Percentiles rank a stretch among this genome's conserved stretches.
phyloP scores from a whole-genome alignment of 2,797 vertebrate species.

The Tachyglossus aculeatus region DNA sequence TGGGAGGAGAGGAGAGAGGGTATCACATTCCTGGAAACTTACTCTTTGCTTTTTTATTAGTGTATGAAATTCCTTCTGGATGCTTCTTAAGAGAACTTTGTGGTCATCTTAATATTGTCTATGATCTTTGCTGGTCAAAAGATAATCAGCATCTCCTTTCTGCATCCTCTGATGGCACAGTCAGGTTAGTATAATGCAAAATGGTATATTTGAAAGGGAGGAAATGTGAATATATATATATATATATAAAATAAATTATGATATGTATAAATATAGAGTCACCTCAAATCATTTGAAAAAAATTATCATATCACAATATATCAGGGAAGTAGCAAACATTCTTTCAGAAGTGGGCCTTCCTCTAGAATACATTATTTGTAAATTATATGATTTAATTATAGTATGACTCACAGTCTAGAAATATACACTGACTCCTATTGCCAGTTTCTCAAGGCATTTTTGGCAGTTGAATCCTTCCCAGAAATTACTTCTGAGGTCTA shows the following conservation, averaged over 20 bases:
- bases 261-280: not conserved
- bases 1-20: conserved; percentile 10
- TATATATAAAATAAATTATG: not conserved
- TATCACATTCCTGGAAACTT: not conserved
- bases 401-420: too few relatives aligned
- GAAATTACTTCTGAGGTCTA: too few relatives aligned
- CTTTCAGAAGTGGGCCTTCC: too few relatives aligned
- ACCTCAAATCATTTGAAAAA: not conserved
- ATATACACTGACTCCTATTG: too few relatives aligned
- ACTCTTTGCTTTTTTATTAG: conserved; percentile 72
- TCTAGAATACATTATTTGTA: too few relatives aligned
- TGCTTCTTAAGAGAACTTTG: conserved; percentile 86
- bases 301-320: too few relatives aligned
- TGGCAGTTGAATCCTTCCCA: too few relatives aligned
- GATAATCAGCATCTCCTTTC: conserved; percentile 87
- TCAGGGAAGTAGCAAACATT: too few relatives aligned
- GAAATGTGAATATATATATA: too few relatives aligned
- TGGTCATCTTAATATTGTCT: conserved; percentile 94
- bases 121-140: conserved; percentile 95
- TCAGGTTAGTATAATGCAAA: conserved; percentile 80
- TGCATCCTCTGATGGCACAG: conserved; percentile 94
- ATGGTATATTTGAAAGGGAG: not conserved
- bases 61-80: conserved; percentile 96
- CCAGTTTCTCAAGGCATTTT: too few relatives aligned
- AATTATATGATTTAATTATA: too few relatives aligned